phyloP scores from a whole-genome alignment of 2,888 invertebrate species.

The Orthonychiurus folsomi region DNA sequence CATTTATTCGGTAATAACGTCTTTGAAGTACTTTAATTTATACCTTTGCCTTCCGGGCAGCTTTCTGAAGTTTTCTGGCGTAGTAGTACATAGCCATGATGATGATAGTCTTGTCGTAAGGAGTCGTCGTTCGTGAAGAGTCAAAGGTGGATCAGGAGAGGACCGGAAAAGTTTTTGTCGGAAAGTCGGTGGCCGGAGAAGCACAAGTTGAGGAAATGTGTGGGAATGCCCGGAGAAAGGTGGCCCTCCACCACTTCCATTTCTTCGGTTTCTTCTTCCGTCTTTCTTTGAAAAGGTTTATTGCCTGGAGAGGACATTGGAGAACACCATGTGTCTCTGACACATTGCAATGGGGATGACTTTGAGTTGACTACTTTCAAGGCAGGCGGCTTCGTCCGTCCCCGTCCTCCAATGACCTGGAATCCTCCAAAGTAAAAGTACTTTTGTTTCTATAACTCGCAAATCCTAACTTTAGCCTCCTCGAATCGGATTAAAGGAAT shows the following conservation, averaged over 20 bases:
- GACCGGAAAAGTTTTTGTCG: neutral
- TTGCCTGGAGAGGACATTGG: slow-evolving; percentile 17
- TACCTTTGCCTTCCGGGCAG: slow-evolving; percentile 22
- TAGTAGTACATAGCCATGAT: slow-evolving; percentile 41
- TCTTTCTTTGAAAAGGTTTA: slow-evolving; percentile 14
- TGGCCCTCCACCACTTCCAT: slow-evolving; percentile 4
- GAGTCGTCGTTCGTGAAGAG: neutral
- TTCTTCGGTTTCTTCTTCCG: neutral
- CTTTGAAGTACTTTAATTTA: neutral
- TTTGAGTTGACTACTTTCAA: slow-evolving; percentile 7
- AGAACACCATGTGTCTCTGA: slow-evolving; percentile 26
- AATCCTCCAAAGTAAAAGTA: neutral
- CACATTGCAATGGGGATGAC: slow-evolving; percentile 18
- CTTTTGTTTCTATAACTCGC: slow-evolving; percentile 1
- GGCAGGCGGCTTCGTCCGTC: neutral
- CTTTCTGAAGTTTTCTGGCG: slow-evolving; percentile 39
- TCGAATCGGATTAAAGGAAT: no score
- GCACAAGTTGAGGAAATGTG: neutral
- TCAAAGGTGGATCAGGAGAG: slow-evolving; percentile 3
- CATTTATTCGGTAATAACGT: slow-evolving; percentile 3
- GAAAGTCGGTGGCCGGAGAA: neutral
- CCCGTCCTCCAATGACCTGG: neutral
- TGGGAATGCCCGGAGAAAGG: neutral
- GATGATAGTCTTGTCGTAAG: neutral
- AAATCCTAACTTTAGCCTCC: no score